A percentile compares a stretch with the other conserved stretches of the same genome.
phyloP scores from a whole-genome alignment of 2,113 vertebrate species.

The Pelecanoides urinatrix region DNA sequence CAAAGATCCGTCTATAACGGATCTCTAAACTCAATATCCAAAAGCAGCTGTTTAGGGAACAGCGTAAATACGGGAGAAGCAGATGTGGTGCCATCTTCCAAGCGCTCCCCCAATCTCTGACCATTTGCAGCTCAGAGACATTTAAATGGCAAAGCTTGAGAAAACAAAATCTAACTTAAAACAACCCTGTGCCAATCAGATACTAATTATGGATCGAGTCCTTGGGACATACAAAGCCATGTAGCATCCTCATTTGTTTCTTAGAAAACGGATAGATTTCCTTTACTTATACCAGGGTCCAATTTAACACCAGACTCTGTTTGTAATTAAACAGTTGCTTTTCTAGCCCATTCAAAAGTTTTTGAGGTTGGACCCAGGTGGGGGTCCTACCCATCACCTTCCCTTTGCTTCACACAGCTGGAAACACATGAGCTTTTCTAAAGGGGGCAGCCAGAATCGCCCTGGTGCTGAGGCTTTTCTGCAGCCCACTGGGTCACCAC shows the following conservation, averaged over 20 bases:
- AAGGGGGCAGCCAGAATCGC: neutral
- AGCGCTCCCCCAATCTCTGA: neutral
- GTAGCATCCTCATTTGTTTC: neutral
- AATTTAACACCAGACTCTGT: neutral
- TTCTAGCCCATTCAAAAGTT: neutral
- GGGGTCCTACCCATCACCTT: neutral
- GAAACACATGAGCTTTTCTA: neutral
- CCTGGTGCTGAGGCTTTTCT: neutral
- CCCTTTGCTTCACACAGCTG: neutral
- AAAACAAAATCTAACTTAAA: neutral
- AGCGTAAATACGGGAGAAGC: neutral
- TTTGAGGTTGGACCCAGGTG: neutral
- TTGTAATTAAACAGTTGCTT: neutral
- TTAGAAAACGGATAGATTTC: neutral
- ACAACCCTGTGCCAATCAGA: rapidly evolving
- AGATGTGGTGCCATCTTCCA: neutral
- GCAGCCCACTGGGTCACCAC: neutral
- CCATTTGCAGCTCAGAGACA: neutral
- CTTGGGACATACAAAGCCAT: neutral
- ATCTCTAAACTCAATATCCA: neutral
- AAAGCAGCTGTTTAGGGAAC: neutral
- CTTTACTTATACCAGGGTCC: neutral
- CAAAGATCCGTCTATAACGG: neutral
- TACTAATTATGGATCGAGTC: neutral
- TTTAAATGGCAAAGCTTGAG: neutral